phyloP scores from a whole-genome alignment of 2,888 invertebrate genomes.

The Lissocephala sabroskyi region DNA sequence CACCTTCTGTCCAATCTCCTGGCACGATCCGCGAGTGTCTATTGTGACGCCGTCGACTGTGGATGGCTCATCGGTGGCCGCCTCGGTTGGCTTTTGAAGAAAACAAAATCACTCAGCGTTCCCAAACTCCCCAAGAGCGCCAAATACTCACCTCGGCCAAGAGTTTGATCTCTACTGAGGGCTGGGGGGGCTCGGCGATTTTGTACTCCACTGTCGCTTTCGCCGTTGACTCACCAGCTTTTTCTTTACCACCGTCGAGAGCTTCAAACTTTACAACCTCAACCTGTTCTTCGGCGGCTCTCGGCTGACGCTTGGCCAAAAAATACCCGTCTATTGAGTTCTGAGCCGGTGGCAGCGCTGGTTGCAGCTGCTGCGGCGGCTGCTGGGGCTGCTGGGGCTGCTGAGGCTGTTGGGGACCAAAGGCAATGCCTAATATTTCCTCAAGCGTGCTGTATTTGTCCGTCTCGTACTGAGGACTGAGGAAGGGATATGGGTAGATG shows the following conservation, averaged over 20 bases:
- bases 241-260: neutral
- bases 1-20: slow-evolving; percentile 44
- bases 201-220: neutral
- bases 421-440: slow-evolving; percentile 27
- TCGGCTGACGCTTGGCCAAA: neutral
- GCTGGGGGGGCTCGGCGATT: no score
- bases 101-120: no score
- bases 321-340: no score
- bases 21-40: slow-evolving; percentile 21
- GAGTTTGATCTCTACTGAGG: no score
- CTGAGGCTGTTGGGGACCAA: slow-evolving; percentile 14
- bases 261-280: neutral
- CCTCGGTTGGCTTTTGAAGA: no score
- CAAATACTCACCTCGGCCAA: no score
- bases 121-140: no score
- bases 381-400: neutral
- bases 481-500: slow-evolving; percentile 17
- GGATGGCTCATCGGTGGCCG: no score
- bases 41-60: neutral
- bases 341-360: neutral
- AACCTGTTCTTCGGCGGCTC: neutral
- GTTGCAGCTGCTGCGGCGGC: neutral
- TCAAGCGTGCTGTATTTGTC: slow-evolving; percentile 7
- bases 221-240: neutral
- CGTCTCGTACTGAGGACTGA: slow-evolving; percentile 4